These are phyloP conservation scores for Chelonoidis abingdonii DNA, from an alignment of 2,113 vertebrate genomes.

Conservation along the genomic window DNA sequence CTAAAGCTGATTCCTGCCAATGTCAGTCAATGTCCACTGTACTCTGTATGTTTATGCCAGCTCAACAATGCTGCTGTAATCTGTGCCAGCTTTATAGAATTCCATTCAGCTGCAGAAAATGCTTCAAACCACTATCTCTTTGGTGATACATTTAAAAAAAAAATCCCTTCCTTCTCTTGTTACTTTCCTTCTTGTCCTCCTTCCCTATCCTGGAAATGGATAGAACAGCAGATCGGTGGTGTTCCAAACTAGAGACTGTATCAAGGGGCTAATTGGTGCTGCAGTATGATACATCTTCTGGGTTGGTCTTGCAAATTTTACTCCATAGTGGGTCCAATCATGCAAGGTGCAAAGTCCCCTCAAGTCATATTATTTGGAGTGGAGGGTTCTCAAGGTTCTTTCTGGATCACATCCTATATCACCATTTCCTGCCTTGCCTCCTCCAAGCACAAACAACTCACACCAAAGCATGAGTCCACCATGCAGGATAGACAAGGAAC, in stretches of 20 bases:
- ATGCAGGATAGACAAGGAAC: neutral
- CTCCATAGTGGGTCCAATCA: neutral
- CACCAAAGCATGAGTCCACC: neutral
- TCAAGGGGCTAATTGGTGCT: accelerated
- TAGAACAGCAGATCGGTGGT: neutral
- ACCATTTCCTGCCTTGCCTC: neutral
- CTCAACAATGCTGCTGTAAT: conserved; percentile 38
- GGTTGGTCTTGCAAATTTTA: neutral
- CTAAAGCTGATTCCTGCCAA: conserved; percentile 51
- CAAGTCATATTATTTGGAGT: no score
- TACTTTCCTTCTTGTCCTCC: neutral
- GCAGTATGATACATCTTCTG: neutral
- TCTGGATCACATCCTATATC: neutral
- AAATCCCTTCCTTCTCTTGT: neutral
- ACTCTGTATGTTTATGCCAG: conserved; percentile 38
- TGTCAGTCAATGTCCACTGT: conserved; percentile 15
- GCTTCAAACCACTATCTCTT: neutral
- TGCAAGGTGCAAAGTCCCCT: neutral
- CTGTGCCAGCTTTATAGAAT: neutral
- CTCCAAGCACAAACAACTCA: neutral
- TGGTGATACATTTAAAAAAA: neutral
- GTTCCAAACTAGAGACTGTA: neutral
- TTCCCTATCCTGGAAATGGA: neutral
- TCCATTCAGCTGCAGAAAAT: conserved; percentile 32
- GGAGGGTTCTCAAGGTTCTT: neutral